These are phyloP conservation scores for Eupithecia inturbata DNA, from an alignment of 2,888 invertebrate genomes.

Conservation along the genomic window DNA sequence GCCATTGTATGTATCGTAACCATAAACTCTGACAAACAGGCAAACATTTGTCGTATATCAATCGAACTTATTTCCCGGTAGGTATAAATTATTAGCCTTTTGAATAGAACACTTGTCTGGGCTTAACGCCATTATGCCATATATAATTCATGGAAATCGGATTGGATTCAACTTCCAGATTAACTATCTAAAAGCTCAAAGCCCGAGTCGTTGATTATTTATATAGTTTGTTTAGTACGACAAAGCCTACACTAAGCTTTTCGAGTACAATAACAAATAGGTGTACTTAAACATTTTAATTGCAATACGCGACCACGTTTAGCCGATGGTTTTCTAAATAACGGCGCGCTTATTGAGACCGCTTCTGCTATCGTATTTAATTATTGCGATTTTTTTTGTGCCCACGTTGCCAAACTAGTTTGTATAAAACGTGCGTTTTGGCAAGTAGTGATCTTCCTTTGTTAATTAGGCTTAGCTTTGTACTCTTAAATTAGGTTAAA, in stretches of 20 bases:
- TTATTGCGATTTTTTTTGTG: not conserved
- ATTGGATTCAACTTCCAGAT: slow-evolving; percentile 10
- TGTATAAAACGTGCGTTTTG: not conserved
- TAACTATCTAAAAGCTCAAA: slow-evolving; percentile 1
- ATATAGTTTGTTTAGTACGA: slow-evolving; percentile 8
- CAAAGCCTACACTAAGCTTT: slow-evolving; percentile 15
- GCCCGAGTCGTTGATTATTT: slow-evolving; percentile 6
- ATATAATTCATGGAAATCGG: slow-evolving; percentile 7
- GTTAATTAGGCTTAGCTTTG: no score
- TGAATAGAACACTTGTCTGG: not conserved
- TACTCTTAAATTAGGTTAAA: not conserved
- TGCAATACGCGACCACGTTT: slow-evolving; percentile 45
- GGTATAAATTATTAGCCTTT: not conserved
- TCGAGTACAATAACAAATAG: slow-evolving; percentile 41
- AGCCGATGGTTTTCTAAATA: slow-evolving; percentile 14
- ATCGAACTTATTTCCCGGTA: not conserved
- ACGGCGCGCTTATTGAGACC: not conserved
- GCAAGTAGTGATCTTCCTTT: not conserved
- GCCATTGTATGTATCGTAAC: not conserved
- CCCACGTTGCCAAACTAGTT: not conserved
- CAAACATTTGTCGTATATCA: not conserved
- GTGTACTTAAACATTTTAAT: slow-evolving; percentile 50
- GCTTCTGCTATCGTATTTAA: not conserved
- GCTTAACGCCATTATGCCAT: not conserved
- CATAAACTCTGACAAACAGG: not conserved